Evolutionary conservation across 2,797 vertebrate species (phyloP).

Genomic region (Hipposideros larvatus): DNA sequence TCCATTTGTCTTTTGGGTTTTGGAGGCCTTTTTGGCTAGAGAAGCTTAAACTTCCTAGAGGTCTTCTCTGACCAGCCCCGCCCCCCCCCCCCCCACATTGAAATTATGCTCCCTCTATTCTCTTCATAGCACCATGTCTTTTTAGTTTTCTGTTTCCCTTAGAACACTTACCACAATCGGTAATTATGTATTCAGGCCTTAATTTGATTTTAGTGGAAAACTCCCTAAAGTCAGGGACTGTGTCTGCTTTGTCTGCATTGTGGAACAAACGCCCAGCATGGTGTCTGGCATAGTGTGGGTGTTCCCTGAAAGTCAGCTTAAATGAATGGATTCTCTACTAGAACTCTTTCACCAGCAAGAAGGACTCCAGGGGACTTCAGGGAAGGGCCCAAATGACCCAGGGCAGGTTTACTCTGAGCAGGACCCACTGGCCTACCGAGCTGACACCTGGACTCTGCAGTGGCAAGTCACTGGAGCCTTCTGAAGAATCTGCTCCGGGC

Average conservation of each 20-base stretch:
- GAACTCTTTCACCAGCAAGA: background rate
- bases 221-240: background rate
- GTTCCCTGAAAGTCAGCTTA: background rate
- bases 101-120: background rate
- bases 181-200: background rate
- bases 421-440: background rate
- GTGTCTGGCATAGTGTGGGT: background rate
- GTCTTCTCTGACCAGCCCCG: background rate
- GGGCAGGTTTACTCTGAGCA: background rate
- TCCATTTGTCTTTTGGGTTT: background rate
- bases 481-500: constrained; percentile 12
- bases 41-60: background rate
- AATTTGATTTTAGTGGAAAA: constrained; percentile 46
- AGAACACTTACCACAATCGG: background rate
- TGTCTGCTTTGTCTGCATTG: background rate
- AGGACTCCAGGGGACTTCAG: background rate
- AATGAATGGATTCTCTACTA: background rate
- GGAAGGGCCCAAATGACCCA: background rate
- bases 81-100: background rate
- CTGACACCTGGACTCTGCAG: background rate
- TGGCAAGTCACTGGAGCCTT: background rate
- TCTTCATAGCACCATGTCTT: background rate
- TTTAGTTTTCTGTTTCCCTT: background rate
- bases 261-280: background rate
- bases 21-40: background rate